Evolutionary conservation across 2,113 vertebrate genomes (phyloP).

Genomic region (Gymnocephalus cernua): DNA sequence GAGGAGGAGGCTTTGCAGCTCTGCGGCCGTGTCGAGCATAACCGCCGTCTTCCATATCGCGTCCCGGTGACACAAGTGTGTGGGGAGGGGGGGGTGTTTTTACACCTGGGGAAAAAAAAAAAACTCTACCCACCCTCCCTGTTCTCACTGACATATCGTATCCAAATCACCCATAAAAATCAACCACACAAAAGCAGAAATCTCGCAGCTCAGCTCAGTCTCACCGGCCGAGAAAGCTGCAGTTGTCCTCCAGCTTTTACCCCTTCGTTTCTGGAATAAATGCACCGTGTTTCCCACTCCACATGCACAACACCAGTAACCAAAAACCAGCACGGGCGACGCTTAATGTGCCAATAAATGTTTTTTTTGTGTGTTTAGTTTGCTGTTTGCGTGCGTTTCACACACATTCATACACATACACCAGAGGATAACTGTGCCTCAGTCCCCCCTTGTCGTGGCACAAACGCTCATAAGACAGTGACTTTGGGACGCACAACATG

Average conservation of each 20-base stretch:
- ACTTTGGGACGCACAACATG: slow-evolving; percentile 48
- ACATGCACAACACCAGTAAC: neutral
- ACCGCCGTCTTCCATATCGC: slow-evolving; percentile 31
- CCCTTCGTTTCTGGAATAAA: slow-evolving; percentile 13
- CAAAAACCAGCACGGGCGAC: neutral
- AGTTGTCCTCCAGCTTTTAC: slow-evolving; percentile 27
- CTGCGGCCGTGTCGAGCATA: slow-evolving; percentile 30
- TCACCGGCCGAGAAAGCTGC: slow-evolving; percentile 42
- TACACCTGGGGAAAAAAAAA: slow-evolving; percentile 14
- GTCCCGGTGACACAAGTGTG: slow-evolving; percentile 20
- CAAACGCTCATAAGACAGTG: slow-evolving; percentile 60
- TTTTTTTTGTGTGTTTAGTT: slow-evolving; percentile 21
- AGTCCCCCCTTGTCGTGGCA: slow-evolving; percentile 57
- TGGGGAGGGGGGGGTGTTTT: neutral
- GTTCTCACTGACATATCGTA: slow-evolving; percentile 12
- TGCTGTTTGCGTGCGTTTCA: slow-evolving; percentile 38
- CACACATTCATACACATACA: slow-evolving; percentile 26
- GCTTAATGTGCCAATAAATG: slow-evolving; percentile 17
- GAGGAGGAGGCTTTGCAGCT: neutral
- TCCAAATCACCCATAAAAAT: neutral
- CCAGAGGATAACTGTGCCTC: slow-evolving; percentile 27
- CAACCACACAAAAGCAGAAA: slow-evolving; percentile 6
- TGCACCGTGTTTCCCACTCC: neutral
- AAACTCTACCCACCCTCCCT: neutral
- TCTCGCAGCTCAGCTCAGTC: slow-evolving; percentile 26